Percentiles rank a stretch among this genome's conserved stretches.
phyloP scores from a whole-genome alignment of 2,888 invertebrate species.

The Eristalis pertinax region DNA sequence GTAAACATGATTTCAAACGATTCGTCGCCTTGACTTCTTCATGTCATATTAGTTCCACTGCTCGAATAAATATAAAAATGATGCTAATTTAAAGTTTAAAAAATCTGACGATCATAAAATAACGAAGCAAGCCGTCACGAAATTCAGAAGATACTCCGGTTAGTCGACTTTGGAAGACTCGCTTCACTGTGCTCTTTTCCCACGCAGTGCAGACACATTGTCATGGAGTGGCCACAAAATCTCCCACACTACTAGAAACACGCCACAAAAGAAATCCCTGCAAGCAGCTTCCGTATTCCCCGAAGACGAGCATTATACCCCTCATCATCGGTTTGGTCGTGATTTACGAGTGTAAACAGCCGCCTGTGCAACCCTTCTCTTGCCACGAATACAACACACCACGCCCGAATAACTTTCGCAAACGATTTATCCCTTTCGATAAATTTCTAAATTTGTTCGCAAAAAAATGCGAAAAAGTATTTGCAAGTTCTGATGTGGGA shows the following conservation, averaged over 20 bases:
- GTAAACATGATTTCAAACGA: too few relatives aligned
- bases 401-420: conserved; percentile 60
- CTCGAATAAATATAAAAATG: too few relatives aligned
- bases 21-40: too few relatives aligned
- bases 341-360: conserved; percentile 43
- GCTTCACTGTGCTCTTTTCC: neutral
- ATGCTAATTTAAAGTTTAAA: too few relatives aligned
- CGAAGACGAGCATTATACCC: conserved; percentile 53
- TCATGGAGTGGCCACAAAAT: conserved; percentile 7
- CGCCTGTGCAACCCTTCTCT: conserved; percentile 45
- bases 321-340: conserved; percentile 50
- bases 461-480: conserved; percentile 62
- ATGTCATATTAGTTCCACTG: too few relatives aligned
- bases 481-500: conserved; percentile 24
- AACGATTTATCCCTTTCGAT: conserved; percentile 68
- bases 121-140: too few relatives aligned
- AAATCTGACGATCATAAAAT: too few relatives aligned
- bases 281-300: conserved; percentile 44
- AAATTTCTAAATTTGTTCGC: conserved; percentile 44
- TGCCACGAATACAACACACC: conserved; percentile 10
- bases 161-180: too few relatives aligned
- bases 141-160: too few relatives aligned
- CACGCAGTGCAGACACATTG: neutral
- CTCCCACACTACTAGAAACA: conserved; percentile 13
- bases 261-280: conserved; percentile 18